Conservation (phyloP, 2,797 vertebrate genomes). For the Cossypha dichroa region DNA sequence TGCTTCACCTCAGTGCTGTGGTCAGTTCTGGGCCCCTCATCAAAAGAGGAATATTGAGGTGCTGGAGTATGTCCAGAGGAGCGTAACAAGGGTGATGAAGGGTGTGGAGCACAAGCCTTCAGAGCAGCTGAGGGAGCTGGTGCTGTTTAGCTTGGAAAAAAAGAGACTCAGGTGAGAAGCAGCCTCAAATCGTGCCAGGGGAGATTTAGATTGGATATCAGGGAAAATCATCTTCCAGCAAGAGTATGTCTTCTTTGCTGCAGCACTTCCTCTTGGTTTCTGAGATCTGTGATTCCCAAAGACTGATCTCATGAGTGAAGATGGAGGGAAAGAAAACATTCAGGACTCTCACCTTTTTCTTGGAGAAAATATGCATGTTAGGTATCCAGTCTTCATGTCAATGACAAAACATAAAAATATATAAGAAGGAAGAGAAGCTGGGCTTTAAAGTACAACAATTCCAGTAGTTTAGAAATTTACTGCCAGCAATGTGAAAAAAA, state of each 20-base stretch:
- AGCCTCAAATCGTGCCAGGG: neutral
- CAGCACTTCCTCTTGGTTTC: neutral
- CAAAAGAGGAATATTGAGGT: neutral
- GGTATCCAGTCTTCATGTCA: neutral
- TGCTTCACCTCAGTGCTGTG: neutral
- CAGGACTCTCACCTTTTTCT: neutral
- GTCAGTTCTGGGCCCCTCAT: neutral
- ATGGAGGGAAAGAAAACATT: neutral
- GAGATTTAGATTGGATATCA: neutral
- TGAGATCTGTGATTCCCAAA: neutral
- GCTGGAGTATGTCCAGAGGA: neutral
- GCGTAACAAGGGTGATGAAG: neutral
- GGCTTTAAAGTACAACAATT: neutral
- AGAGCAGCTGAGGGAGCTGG: neutral
- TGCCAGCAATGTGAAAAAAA: neutral
- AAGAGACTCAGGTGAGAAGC: neutral
- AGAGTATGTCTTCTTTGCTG: neutral
- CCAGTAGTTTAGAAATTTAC: neutral
- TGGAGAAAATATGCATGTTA: neutral
- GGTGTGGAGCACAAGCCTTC: neutral
- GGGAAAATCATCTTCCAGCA: neutral
- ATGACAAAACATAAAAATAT: neutral
- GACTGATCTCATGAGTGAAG: neutral
- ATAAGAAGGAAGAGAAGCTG: neutral
- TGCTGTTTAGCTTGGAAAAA: neutral